phyloP scores from a whole-genome alignment of 2,797 vertebrate species.

The Hoplostethus mediterraneus region DNA sequence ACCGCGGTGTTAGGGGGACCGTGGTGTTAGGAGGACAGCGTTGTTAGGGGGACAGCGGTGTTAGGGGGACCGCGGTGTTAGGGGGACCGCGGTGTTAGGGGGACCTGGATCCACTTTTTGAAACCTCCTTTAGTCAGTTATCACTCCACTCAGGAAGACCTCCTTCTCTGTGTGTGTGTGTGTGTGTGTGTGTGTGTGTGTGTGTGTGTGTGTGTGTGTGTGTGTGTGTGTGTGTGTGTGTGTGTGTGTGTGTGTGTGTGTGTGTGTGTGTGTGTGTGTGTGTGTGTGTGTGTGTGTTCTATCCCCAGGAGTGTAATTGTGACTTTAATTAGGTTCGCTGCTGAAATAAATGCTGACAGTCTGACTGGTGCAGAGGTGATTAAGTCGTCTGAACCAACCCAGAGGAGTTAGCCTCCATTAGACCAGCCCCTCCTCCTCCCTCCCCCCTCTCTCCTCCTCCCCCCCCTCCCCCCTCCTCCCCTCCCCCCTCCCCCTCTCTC shows the following conservation, averaged over 20 bases:
- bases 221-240: constrained; percentile 21
- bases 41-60: no score
- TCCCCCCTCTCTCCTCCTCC: constrained; percentile 10
- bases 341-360: constrained; percentile 54
- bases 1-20: no score
- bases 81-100: neutral
- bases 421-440: constrained; percentile 26
- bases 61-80: neutral
- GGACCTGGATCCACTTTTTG: constrained; percentile 2
- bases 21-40: no score
- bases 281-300: constrained; percentile 6
- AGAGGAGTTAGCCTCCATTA: constrained; percentile 63
- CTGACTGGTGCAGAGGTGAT: constrained; percentile 66
- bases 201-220: constrained; percentile 16
- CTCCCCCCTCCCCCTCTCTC: constrained; percentile 8
- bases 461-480: neutral
- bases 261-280: constrained; percentile 24
- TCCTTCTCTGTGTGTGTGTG: constrained; percentile 35
- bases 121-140: constrained; percentile 34
- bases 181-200: constrained; percentile 8
- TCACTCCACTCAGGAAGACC: constrained; percentile 46
- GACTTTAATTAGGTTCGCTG: constrained; percentile 76
- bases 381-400: constrained; percentile 73
- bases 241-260: constrained; percentile 11
- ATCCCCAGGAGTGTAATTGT: constrained; percentile 44